Base-by-base conservation (phyloP, 1,140 invertebrate genomes). In the Hyphantria cunea region DNA sequence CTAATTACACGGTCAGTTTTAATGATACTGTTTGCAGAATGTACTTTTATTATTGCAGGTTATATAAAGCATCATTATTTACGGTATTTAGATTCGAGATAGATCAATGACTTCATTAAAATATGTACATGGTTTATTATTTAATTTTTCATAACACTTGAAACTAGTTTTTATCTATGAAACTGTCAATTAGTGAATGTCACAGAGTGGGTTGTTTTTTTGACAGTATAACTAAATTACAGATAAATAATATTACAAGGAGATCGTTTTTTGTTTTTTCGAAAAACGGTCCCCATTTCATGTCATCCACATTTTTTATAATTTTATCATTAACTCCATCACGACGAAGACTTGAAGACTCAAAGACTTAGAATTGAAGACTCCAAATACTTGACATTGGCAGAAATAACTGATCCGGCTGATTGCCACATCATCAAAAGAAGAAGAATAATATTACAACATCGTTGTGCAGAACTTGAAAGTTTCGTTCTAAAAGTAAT, bases 71-170 rank as follows among this genome's bases (percentile, higher is more conserved):
- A 25, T 25, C 17, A 41, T n/a, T n/a, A n/a, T 39, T 53, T 25
- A 56, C 33, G 14, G 33, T 58, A 31, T 47, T 17, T 49, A 37
- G 47, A 59, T 47, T 25, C 5, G 5, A 25, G 47, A 51, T 50
- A 56, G 32, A 58, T 37, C 7, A 37, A 37, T 31, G 42, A 42
- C n/a, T 37, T 68, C 54, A 63, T 64, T 63, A 58, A 67, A 62
- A 62, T 52, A 56, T 50, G 33, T 58, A 47, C 65, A 58, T 25
- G 5, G 5, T 25, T 25, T 25, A 25, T 25, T 67, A 67, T 55
- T 37, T 67, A 62, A 67, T 66, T 66, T 55, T 51, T 17, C 12
- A 9, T 42, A 37, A 12, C 33, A 32, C 56, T 37, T 25, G 4
- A 11, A n/a, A 14, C 39, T 34, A 41, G 39, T 52, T 61, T 17